Evolutionary conservation across 2,797 vertebrate genomes (phyloP), one percentile per base, ranked within the genome.

Genomic region (Denticeps clupeoides): DNA sequence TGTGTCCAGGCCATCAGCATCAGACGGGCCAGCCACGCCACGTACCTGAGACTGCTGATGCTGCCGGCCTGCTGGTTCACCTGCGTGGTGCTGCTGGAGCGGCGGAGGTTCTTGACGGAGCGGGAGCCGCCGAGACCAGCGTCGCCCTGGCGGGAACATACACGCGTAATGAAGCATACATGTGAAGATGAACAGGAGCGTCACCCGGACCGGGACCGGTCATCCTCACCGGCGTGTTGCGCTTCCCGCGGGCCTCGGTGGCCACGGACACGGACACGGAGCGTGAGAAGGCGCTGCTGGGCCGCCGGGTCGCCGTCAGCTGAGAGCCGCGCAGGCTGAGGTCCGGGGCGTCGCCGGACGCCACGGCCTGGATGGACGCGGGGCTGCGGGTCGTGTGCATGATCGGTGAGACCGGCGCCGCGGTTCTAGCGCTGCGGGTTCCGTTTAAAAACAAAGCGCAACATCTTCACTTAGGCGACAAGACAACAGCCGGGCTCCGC

Each of bases 81-180:
- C 56, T 91, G 91, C 0, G 90, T 95, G 63, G 87, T 83, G 65
- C 94, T 96, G 76, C 76, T 93, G 47, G 89, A 95, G 12, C 94
- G 73, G 16, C 89, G 70, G 3, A 98, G 80, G 74, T 93, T 97
- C 80, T 95, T 96, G 75, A 90, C 85, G 5, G 90, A 85, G 49
- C 82, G 74, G 13, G 86, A 71, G 31, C 70, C 67, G 0, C 77
- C 74, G 0, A 71, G 53, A 18, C 75, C 68, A 0, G 47, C 46
- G 25, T 87, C 83, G 0, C 82, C 77, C 93, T 97, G 74, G 1
- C 6, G 37, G 48, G 9, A 49, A 54, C 50, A 47, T n/a, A 5
- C n/a, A n/a, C n/a, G n/a, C n/a, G n/a, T n/a, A n/a, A n/a, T n/a
- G n/a, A n/a, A n/a, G n/a, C n/a, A n/a, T n/a, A n/a, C n/a, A n/a